Percentiles rank a stretch among this genome's conserved stretches.
These are phyloP conservation scores for Plagodis pulveraria DNA, from an alignment of 2,888 invertebrate species.

Conservation along the genomic window DNA sequence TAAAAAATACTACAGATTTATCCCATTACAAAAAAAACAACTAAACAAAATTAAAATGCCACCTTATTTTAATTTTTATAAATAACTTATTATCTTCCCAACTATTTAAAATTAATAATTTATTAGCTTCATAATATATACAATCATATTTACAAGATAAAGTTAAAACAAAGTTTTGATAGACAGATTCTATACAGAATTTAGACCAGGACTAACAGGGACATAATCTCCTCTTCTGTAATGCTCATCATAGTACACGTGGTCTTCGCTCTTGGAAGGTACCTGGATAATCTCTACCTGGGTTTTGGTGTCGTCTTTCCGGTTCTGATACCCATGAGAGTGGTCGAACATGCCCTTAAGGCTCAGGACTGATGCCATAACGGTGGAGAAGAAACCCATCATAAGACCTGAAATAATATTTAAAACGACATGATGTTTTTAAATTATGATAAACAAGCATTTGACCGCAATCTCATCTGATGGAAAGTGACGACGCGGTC, in stretches of 20 bases:
- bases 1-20: no score
- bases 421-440: conserved; percentile 15
- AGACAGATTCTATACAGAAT: neutral
- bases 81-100: no score
- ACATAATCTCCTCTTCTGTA: conserved; percentile 56
- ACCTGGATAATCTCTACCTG: conserved; percentile 74
- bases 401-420: conserved; percentile 61
- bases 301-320: conserved; percentile 69
- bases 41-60: no score
- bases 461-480: no score
- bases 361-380: conserved; percentile 86
- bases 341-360: conserved; percentile 81
- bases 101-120: no score
- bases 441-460: no score
- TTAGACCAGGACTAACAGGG: conserved; percentile 25
- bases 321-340: conserved; percentile 62
- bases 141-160: no score
- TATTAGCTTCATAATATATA: no score
- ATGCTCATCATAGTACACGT: conserved; percentile 72
- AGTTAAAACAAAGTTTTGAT: neutral
- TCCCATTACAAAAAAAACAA: no score
- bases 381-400: conserved; percentile 76
- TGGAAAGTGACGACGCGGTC: no score
- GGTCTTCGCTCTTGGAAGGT: conserved; percentile 67
- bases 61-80: no score